Conservation (phyloP, 92 coral and sea anemone species). For the Meandrina meandrites region DNA sequence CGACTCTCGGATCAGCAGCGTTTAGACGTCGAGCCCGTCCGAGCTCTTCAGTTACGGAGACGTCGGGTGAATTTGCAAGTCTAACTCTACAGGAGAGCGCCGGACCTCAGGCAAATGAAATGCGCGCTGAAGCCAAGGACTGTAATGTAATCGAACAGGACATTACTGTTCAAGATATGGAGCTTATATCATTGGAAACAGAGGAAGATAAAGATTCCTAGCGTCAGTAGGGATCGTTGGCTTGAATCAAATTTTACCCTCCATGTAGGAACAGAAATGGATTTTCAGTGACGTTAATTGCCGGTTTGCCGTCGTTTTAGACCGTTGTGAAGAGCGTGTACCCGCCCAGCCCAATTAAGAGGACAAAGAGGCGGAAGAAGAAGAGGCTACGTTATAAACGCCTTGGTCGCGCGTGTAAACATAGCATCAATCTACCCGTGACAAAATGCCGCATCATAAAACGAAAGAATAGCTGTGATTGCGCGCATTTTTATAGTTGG, state of each 20-base stretch:
- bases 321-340: constrained; percentile 25
- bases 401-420: constrained; percentile 21
- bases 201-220: constrained; percentile 92
- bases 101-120: constrained; percentile 38
- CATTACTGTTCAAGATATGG: constrained; percentile 79
- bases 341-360: not conserved
- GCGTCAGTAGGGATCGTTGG: constrained; percentile 11
- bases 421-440: constrained; percentile 18
- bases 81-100: constrained; percentile 50
- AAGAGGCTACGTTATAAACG: constrained; percentile 2
- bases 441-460: constrained; percentile 14
- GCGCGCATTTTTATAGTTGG: constrained; percentile 35
- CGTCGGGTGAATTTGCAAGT: constrained; percentile 66
- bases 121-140: constrained; percentile 32
- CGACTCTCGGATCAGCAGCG: constrained; percentile 85
- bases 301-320: constrained; percentile 30
- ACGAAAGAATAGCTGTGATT: constrained; percentile 26
- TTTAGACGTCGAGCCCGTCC: constrained; percentile 57
- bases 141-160: constrained; percentile 60
- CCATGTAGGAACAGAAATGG: constrained; percentile 23
- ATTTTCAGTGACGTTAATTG: constrained; percentile 25
- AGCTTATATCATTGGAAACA: constrained; percentile 81
- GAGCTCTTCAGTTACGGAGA: constrained; percentile 23
- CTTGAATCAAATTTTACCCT: constrained; percentile 30
- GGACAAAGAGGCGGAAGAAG: not conserved